These are phyloP conservation scores for Hypomecis atomaria DNA, from an alignment of 2,888 invertebrate species.

Conservation along the genomic window DNA sequence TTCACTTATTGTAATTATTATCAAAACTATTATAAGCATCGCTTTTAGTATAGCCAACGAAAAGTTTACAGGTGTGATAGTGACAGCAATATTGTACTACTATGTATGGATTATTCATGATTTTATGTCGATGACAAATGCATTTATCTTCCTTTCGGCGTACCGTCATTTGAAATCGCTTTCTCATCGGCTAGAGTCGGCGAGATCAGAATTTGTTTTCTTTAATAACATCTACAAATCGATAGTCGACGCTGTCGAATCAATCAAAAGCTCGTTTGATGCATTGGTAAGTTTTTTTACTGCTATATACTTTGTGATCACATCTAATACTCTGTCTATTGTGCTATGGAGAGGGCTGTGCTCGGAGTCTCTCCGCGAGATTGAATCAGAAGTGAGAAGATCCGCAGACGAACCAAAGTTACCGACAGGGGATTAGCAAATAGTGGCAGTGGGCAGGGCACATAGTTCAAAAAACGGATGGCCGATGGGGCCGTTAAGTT, in stretches of 20 bases:
- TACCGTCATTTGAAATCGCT: not conserved
- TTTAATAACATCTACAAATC: constrained; percentile 1
- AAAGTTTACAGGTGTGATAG: no score
- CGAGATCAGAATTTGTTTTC: not conserved
- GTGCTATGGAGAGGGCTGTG: no score
- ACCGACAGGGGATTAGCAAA: no score
- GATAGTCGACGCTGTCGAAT: not conserved
- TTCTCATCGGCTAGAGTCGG: not conserved
- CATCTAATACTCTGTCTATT: no score
- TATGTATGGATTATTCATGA: not conserved
- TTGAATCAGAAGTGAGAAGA: no score
- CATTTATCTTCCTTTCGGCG: not conserved
- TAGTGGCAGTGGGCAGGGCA: no score
- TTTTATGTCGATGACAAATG: not conserved
- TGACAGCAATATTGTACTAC: not conserved
- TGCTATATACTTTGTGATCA: not conserved
- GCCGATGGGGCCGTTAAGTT: no score
- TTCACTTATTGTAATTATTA: not conserved
- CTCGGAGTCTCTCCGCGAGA: no score
- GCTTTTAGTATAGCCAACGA: not conserved
- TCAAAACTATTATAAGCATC: not conserved
- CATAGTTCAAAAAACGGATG: no score
- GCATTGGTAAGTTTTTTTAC: constrained; percentile 1
- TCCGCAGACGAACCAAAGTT: no score
- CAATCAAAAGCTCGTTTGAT: constrained; percentile 6